Conservation (phyloP, 2,113 vertebrate genomes). For the Formicarius rufipectus region DNA sequence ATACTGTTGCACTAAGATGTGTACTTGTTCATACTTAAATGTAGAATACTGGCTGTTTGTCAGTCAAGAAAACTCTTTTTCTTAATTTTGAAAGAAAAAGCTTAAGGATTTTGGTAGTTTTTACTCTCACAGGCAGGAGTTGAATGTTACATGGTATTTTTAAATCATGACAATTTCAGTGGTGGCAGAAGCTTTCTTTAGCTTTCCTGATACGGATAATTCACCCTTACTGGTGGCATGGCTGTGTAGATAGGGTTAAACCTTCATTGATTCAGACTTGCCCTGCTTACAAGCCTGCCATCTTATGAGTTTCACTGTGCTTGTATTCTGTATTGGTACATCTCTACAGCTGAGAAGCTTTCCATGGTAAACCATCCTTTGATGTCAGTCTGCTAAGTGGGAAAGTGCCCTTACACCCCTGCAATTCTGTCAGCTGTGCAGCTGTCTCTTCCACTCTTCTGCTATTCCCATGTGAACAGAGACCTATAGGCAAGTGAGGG, state of each 20-base stretch:
- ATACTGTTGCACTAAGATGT: background rate
- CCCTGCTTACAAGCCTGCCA: rapidly evolving
- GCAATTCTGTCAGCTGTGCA: background rate
- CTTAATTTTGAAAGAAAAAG: background rate
- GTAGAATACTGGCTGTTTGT: background rate
- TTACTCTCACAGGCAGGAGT: background rate
- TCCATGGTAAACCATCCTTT: background rate
- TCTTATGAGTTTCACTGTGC: rapidly evolving
- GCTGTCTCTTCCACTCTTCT: background rate
- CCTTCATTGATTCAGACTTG: background rate
- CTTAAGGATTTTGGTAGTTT: background rate
- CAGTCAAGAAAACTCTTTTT: background rate
- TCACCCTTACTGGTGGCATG: background rate
- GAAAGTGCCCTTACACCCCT: background rate
- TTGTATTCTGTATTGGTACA: background rate
- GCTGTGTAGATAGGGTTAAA: background rate
- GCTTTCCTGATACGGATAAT: background rate
- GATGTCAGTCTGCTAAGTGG: background rate
- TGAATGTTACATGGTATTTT: background rate
- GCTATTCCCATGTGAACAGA: background rate
- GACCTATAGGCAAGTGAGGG: background rate
- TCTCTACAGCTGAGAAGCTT: background rate
- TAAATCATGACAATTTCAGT: background rate
- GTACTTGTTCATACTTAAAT: background rate
- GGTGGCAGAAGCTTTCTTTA: background rate